Conservation (phyloP, 2,797 vertebrate species). For the Tadarida brasiliensis region DNA sequence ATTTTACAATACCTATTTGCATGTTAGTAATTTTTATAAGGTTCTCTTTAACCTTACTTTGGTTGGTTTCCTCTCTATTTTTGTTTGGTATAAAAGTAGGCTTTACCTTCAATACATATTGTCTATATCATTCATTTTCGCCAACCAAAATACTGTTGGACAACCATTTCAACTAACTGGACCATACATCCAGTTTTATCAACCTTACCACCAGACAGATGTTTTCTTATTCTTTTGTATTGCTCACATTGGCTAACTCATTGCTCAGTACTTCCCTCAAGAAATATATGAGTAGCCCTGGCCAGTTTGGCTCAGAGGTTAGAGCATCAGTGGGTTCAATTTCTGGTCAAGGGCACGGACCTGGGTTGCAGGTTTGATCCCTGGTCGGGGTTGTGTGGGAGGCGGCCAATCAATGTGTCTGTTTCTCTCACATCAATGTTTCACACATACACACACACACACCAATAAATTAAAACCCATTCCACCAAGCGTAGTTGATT, state of each 20-base stretch:
- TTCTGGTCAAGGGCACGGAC: too few species aligned
- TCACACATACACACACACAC: neutral
- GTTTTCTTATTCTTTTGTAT: constrained; percentile 31
- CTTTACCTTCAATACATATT: neutral
- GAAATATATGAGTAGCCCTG: constrained; percentile 16
- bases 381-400: too few species aligned
- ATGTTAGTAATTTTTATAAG: constrained; percentile 13
- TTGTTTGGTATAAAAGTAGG: constrained; percentile 14
- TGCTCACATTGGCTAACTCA: neutral
- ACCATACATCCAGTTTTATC: constrained; percentile 26
- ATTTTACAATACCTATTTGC: neutral
- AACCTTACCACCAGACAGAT: neutral
- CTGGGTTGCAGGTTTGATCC: too few species aligned
- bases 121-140: constrained; percentile 1
- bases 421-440: too few species aligned
- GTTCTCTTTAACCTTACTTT: constrained; percentile 41
- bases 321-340: too few species aligned
- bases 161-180: constrained; percentile 44
- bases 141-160: constrained; percentile 2
- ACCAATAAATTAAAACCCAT: constrained; percentile 42
- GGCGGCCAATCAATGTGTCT: too few species aligned
- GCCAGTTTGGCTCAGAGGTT: too few species aligned
- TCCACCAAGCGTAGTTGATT: neutral
- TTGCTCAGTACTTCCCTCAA: constrained; percentile 21
- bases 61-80: constrained; percentile 33